phyloP scores from a whole-genome alignment of 2,888 invertebrate genomes.

The Sisyra nigra region DNA sequence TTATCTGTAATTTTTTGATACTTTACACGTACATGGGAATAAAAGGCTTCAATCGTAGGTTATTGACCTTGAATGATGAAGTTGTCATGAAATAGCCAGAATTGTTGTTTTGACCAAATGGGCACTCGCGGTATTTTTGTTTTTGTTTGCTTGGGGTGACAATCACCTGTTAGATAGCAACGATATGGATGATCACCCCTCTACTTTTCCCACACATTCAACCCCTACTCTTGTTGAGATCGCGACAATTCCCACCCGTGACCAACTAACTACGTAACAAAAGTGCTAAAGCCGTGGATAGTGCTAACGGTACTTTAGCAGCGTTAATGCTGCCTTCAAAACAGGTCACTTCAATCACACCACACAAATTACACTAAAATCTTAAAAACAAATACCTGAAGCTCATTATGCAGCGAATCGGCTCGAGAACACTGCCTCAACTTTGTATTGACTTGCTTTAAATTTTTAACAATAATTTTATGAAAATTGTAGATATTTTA shows the following conservation, averaged over 20 bases:
- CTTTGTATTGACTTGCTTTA: too few species aligned
- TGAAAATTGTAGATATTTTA: too few species aligned
- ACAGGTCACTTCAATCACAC: slow-evolving; percentile 2
- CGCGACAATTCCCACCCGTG: slow-evolving; percentile 10
- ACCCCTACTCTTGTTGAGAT: slow-evolving; percentile 9
- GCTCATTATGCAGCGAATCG: too few species aligned
- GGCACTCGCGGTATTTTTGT: slow-evolving; percentile 9
- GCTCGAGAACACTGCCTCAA: too few species aligned
- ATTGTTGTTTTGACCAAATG: neutral
- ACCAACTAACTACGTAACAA: slow-evolving; percentile 4
- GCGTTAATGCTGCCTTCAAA: slow-evolving; percentile 1
- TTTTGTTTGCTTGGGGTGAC: slow-evolving; percentile 9
- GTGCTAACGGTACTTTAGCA: slow-evolving; percentile 8
- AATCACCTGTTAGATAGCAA: slow-evolving; percentile 9
- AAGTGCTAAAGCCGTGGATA: slow-evolving; percentile 3
- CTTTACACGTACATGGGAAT: too few species aligned
- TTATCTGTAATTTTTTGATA: too few species aligned
- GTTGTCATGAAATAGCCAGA: slow-evolving; percentile 1
- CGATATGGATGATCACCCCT: slow-evolving; percentile 8
- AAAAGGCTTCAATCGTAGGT: slow-evolving; percentile 4
- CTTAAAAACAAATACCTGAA: too few species aligned
- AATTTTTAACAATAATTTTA: too few species aligned
- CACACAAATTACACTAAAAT: too few species aligned
- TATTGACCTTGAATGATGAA: slow-evolving; percentile 8
- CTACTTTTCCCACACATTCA: slow-evolving; percentile 9